Percentiles rank a stretch among this genome's conserved stretches.
Conservation (phyloP, 2,888 invertebrate genomes). For the Meloe dianella region DNA sequence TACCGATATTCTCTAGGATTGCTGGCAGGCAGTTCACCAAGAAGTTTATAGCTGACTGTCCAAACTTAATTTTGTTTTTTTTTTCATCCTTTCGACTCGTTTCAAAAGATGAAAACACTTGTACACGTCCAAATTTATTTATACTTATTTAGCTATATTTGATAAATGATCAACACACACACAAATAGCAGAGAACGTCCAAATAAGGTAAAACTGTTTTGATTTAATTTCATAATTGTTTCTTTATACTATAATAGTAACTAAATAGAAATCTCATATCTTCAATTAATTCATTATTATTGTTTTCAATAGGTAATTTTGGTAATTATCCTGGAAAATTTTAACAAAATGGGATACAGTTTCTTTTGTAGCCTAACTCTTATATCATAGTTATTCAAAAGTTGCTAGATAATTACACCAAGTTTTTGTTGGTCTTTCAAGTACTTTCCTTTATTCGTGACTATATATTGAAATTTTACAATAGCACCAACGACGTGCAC, state of each 20-base stretch:
- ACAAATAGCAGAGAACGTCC: neutral
- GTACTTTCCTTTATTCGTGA: neutral
- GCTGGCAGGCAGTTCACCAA: neutral
- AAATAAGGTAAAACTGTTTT: neutral
- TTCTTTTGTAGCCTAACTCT: neutral
- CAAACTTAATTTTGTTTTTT: neutral
- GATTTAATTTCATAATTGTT: neutral
- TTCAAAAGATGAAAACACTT: neutral
- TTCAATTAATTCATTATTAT: neutral
- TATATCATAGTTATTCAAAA: slow-evolving; percentile 15
- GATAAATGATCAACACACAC: neutral
- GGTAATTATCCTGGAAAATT: slow-evolving; percentile 5
- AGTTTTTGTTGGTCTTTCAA: slow-evolving; percentile 13
- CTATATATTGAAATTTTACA: neutral
- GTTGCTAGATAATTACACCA: slow-evolving; percentile 12
- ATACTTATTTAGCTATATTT: too few relatives aligned
- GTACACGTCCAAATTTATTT: neutral
- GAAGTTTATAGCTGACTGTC: neutral
- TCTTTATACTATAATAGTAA: too few relatives aligned
- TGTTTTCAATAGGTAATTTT: neutral
- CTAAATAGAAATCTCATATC: too few relatives aligned
- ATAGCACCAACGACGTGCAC: neutral
- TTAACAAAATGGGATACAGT: neutral
- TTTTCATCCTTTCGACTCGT: neutral
- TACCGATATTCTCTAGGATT: neutral